Conservation (phyloP, 2,888 invertebrate genomes). For the Cinara cedri region DNA sequence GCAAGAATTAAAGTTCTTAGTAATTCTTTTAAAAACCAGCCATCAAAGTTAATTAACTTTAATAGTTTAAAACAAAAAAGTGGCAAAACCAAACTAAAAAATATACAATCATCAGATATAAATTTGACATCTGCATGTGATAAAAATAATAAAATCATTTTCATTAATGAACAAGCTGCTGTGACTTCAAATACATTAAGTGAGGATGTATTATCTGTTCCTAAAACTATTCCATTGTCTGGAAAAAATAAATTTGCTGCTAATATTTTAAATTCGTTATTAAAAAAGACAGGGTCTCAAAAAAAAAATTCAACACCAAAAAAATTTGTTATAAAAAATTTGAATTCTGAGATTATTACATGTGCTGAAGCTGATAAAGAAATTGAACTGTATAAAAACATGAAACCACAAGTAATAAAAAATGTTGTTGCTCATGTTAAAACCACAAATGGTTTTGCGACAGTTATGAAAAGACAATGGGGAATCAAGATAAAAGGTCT, state of each 20-base stretch:
- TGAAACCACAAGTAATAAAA: conserved; percentile 27
- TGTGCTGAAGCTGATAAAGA: conserved; percentile 29
- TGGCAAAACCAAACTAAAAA: conserved; percentile 22
- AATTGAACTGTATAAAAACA: conserved; percentile 49
- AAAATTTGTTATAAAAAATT: conserved; percentile 15
- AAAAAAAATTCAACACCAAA: conserved; percentile 11
- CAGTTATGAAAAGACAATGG: conserved; percentile 28
- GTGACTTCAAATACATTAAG: conserved; percentile 28
- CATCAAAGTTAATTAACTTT: conserved; percentile 43
- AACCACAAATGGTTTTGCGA: conserved; percentile 5
- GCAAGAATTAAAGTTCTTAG: conserved; percentile 50
- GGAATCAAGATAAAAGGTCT: conserved; percentile 29
- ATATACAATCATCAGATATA: not conserved
- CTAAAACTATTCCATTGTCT: conserved; percentile 29
- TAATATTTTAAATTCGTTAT: conserved; percentile 29
- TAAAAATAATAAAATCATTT: conserved; percentile 39
- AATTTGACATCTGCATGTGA: conserved; percentile 8
- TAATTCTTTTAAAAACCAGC: conserved; percentile 44
- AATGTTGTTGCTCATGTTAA: conserved; percentile 30
- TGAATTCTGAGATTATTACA: not conserved
- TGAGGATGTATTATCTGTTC: conserved; percentile 16
- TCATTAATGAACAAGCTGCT: conserved; percentile 28
- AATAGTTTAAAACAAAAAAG: conserved; percentile 8
- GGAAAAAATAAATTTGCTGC: conserved; percentile 38
- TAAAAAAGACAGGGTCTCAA: conserved; percentile 3